Base-by-base conservation (phyloP, 2,113 vertebrate species). In the Setophaga kirtlandii region DNA sequence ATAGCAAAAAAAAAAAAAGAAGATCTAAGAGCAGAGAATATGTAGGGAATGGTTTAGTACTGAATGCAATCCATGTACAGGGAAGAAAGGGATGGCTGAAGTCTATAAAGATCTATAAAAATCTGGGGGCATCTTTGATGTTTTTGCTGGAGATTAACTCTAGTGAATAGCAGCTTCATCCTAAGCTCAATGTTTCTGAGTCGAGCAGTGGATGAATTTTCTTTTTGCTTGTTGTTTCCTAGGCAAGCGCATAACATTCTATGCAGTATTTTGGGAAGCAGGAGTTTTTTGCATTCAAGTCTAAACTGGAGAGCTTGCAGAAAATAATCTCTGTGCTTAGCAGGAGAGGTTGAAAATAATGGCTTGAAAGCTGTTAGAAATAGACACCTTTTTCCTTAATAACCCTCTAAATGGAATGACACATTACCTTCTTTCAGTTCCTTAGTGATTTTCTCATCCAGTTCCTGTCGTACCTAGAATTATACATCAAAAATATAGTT, bases 361-460 rank as follows among this genome's bases (percentile, higher is more conserved):
- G 15, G 35, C 35, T 41, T 69, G 44, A 69, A 69, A 82, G 30
- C 4, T 42, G 35, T 42, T 15, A 59, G 14, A 58, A 59, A n/a
- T 9, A n/a, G 44, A 49, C 18, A 21, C 28, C 13, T 27, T 59
- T n/a, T 41, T 28, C 35, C 30, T 49, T 50, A 18, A 11, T 5
- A 59, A n/a, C 30, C 39, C 9, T 58, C 10, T 11, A 23, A 59
- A 82, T 27, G 17, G 27, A 27, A 31, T n/a, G 19, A 30, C 33
- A 71, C 80, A 95, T 97, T 98, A 99, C 99, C 98, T 64, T 97
- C 93, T 79, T 97, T 96, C 63, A 99, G 93, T 90, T 98, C 98
- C 96, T 97, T 98, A 53, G 96, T 96, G 94, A 99, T 98, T 95
- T 95, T 98, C 95, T 98, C 98, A 62, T 99, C 98, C 89, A 98